Conservation (phyloP, 2,888 invertebrate genomes). For the Drosophila silvestris region DNA sequence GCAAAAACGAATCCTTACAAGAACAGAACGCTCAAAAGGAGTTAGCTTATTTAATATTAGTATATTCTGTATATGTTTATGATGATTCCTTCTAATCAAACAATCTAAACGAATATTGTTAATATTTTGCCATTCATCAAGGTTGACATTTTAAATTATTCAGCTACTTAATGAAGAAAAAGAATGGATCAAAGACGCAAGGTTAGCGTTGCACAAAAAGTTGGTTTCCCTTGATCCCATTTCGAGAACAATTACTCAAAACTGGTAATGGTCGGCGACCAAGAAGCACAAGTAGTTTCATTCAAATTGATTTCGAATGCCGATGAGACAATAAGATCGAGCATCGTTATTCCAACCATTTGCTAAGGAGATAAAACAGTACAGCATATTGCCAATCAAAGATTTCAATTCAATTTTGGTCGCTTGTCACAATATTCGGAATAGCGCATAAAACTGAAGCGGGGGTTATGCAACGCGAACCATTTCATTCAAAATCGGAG, state of each 20-base stretch:
- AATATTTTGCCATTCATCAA: slow-evolving; percentile 1
- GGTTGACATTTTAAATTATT: not conserved
- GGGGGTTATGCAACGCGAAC: slow-evolving; percentile 57
- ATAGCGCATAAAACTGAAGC: slow-evolving; percentile 65
- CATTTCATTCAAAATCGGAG: slow-evolving; percentile 77
- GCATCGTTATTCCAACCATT: slow-evolving; percentile 32
- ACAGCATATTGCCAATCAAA: slow-evolving; percentile 67
- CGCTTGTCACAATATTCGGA: slow-evolving; percentile 66
- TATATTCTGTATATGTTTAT: not conserved
- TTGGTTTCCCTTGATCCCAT: not conserved
- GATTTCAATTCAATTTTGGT: slow-evolving; percentile 73
- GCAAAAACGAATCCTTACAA: not conserved
- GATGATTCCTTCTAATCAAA: not conserved
- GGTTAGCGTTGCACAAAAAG: not conserved
- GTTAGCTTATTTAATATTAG: not conserved
- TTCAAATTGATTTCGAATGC: slow-evolving; percentile 37
- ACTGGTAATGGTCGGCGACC: not conserved
- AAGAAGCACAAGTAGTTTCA: slow-evolving; percentile 1
- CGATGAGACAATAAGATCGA: slow-evolving; percentile 28
- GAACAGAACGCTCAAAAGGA: not conserved
- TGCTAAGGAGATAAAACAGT: slow-evolving; percentile 23
- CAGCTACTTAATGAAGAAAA: not conserved
- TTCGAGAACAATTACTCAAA: not conserved
- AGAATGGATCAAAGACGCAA: not conserved
- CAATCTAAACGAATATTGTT: not conserved